Conservation (phyloP, 2,113 vertebrate genomes). For the Chionis minor region DNA sequence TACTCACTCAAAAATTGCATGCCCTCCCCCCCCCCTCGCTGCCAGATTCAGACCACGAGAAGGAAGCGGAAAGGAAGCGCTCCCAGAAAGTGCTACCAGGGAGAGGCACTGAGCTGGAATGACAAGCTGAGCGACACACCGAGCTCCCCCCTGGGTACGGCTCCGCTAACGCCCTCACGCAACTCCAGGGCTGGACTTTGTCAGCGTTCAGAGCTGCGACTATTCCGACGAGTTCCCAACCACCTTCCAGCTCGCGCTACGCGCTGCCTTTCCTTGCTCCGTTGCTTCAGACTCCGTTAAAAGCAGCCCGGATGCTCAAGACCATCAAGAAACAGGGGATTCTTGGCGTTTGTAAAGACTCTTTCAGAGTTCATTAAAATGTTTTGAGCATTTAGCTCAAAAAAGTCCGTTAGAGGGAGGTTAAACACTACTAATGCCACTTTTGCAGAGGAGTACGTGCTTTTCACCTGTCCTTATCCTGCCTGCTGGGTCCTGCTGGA, state of each 20-base stretch:
- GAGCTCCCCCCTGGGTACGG: not conserved
- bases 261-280: rapidly evolving
- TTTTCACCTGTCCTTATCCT: not conserved
- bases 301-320: not conserved
- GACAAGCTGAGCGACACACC: not conserved
- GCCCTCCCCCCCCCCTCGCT: not conserved
- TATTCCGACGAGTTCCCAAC: not conserved
- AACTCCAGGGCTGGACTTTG: not conserved
- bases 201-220: rapidly evolving
- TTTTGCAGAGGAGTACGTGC: not conserved
- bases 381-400: not conserved
- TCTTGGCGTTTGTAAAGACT: not conserved
- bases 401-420: not conserved
- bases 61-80: not conserved
- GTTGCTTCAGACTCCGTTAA: not conserved
- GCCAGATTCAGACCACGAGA: not conserved
- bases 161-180: rapidly evolving
- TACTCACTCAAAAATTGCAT: slow-evolving; percentile 24
- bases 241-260: rapidly evolving
- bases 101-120: not conserved
- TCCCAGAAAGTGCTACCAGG: not conserved
- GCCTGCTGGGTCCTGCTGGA: not conserved
- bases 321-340: not conserved
- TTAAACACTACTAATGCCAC: not conserved
- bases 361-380: not conserved